Evolutionary conservation across 1,140 invertebrate species (phyloP), one percentile per base, ranked within the genome.

Genomic region (Scaptomyza hsui): DNA sequence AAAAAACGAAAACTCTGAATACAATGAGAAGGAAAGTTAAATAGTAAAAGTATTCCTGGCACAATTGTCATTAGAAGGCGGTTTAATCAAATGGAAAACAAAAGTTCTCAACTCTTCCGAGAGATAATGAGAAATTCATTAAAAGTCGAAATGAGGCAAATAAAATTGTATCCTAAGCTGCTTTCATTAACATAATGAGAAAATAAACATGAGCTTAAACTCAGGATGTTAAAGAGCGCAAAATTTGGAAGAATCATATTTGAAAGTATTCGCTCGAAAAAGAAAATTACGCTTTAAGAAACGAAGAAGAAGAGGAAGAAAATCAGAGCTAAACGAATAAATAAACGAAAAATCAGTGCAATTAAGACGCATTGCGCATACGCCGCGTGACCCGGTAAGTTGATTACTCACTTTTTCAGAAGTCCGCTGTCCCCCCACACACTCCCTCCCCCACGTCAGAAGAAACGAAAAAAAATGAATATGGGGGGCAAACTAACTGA

Each of bases 381-480:
- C 69, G 62, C 69, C 63, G 48, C 42, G 55, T 72, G 62, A 72
- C 53, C 53, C 69, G 62, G 48, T 53, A 72, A 72, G 69, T 72
- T 72, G 69, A 67, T 72, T 67, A 72, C 47, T 51, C 15, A 41
- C 18, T 41, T 26, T 13, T 9, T 4, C 12, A 12, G 7, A 9
- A 10, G 4, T 37, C 44, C 7, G n/a, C n/a, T n/a, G n/a, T n/a
- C 15, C 2, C 1, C 3, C 16, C 21, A n/a, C 1, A 1, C 24
- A 6, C 15, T 15, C 16, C 29, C 9, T 15, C 26, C n/a, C 16
- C 29, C 47, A 37, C 9, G n/a, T n/a, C n/a, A n/a, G n/a, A n/a
- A n/a, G n/a, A 52, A 41, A 24, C 44, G 52, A 45, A 55, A 52
- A 26, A 37, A 52, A 52, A 37, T 18, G 13, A 29, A 9, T 29